phyloP scores from a whole-genome alignment of 2,113 vertebrate genomes.

The Elephas maximus region DNA sequence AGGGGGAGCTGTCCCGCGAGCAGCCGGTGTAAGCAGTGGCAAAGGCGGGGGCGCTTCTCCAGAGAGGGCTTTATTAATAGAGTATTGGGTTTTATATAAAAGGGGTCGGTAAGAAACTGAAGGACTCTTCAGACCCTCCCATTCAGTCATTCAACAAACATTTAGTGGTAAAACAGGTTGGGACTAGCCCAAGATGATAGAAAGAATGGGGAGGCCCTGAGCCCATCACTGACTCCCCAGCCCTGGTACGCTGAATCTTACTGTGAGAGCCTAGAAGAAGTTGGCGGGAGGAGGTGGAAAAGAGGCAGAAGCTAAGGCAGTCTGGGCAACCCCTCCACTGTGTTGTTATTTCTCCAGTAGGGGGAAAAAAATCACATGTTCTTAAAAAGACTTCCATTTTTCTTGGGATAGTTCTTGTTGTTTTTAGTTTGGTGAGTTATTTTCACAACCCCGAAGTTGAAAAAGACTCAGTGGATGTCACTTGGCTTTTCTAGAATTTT shows the following conservation, averaged over 20 bases:
- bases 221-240: fast-evolving
- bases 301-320: background rate
- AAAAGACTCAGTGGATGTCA: background rate
- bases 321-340: background rate
- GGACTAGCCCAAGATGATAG: no score
- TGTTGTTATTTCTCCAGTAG: background rate
- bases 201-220: no score
- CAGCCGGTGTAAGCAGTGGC: background rate
- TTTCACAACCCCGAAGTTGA: background rate
- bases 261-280: background rate
- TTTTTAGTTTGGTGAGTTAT: background rate
- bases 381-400: background rate
- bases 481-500: conserved; percentile 35
- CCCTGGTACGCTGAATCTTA: background rate
- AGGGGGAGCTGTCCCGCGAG: no score
- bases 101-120: background rate
- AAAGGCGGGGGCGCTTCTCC: background rate
- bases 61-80: background rate
- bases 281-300: no score
- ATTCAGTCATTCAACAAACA: fast-evolving
- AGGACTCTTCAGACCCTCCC: no score
- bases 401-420: no score
- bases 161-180: background rate
- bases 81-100: conserved; percentile 13
- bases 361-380: background rate